Evolutionary conservation across 2,797 vertebrate species (phyloP).

Genomic region (Artibeus lituratus): DNA sequence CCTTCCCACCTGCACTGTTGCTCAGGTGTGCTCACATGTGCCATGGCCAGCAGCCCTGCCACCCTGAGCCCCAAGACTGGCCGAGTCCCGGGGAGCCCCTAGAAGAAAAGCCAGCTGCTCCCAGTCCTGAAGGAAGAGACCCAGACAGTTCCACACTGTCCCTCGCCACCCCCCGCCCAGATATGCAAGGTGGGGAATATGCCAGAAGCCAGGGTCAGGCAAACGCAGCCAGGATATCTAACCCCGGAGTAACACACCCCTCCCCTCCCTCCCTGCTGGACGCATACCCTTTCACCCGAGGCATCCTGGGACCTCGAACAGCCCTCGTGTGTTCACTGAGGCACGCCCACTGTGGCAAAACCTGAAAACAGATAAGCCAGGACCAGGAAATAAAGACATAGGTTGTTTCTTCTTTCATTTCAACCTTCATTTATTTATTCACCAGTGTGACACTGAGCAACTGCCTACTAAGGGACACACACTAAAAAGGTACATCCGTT

Average conservation of each 20-base stretch:
- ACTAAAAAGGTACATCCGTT: not conserved
- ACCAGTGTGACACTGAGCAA: not conserved
- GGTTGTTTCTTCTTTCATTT: not conserved
- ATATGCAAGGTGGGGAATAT: not conserved
- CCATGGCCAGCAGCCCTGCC: accelerated
- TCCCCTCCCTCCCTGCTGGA: accelerated
- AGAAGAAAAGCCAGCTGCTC: too few relatives aligned
- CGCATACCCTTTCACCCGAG: accelerated
- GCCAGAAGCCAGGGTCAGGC: not conserved
- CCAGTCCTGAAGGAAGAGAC: not conserved
- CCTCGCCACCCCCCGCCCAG: not conserved
- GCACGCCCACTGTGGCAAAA: not conserved
- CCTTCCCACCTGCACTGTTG: accelerated
- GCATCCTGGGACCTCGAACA: not conserved
- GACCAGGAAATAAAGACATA: not conserved
- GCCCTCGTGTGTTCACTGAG: not conserved
- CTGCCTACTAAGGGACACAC: not conserved
- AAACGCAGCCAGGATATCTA: not conserved
- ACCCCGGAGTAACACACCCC: accelerated
- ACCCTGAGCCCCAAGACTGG: not conserved
- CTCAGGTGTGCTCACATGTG: accelerated
- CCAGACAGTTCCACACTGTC: not conserved
- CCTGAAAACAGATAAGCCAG: not conserved
- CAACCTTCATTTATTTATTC: not conserved
- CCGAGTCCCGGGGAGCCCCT: not conserved